phyloP scores from a whole-genome alignment of 2,113 vertebrate genomes.

The Spheniscus mendiculus region DNA sequence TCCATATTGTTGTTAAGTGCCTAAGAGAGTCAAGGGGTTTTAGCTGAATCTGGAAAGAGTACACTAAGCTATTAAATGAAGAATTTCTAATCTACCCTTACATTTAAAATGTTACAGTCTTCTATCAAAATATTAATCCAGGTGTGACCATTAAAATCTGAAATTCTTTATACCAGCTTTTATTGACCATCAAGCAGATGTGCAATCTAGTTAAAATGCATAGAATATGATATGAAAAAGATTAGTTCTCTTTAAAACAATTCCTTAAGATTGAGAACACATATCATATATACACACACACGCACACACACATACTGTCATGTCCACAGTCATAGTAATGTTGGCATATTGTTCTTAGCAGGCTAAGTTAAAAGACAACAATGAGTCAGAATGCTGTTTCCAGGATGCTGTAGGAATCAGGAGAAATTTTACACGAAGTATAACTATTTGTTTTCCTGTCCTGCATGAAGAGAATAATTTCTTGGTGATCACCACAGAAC shows the following conservation, averaged over 20 bases:
- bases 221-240: not conserved
- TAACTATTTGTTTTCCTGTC: not conserved
- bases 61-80: not conserved
- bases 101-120: not conserved
- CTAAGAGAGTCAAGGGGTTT: not conserved
- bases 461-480: not conserved
- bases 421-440: not conserved
- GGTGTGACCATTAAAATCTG: not conserved
- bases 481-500: not conserved
- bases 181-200: conserved; percentile 6
- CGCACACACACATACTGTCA: not conserved
- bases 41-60: not conserved
- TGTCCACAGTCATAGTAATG: not conserved
- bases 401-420: not conserved
- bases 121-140: conserved; percentile 37
- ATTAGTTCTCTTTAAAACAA: not conserved
- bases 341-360: not conserved
- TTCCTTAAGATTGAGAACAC: not conserved
- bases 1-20: not conserved
- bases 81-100: not conserved
- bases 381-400: not conserved
- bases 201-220: not conserved
- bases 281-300: not conserved
- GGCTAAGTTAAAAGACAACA: not conserved
- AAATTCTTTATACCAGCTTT: not conserved